These are phyloP conservation scores for Rhodeus uyekii DNA, from an alignment of 2,797 vertebrate genomes.

Conservation along the genomic window DNA sequence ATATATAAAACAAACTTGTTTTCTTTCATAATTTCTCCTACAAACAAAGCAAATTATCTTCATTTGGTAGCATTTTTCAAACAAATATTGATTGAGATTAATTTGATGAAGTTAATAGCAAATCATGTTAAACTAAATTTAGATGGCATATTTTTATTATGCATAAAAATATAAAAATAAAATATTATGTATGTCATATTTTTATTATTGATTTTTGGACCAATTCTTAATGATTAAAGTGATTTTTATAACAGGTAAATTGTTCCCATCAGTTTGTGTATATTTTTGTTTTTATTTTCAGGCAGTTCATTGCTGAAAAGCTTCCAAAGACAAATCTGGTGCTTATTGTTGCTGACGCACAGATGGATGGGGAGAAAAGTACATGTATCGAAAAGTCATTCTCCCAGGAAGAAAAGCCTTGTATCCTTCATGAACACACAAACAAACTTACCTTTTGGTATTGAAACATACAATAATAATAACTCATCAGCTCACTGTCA, in stretches of 20 bases:
- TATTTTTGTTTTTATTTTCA: constrained; percentile 61
- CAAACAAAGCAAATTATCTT: background rate
- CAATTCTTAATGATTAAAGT: background rate
- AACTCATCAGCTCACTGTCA: background rate
- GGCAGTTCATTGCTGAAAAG: constrained; percentile 93
- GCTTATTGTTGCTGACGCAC: constrained; percentile 91
- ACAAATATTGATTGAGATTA: background rate
- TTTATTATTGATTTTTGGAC: background rate
- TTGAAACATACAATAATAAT: background rate
- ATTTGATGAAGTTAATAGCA: background rate
- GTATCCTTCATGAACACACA: constrained; percentile 87
- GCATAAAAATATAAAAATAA: too few relatives aligned
- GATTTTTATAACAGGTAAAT: background rate
- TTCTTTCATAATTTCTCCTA: background rate
- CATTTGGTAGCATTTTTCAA: background rate
- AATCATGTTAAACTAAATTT: background rate
- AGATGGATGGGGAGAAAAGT: constrained; percentile 79
- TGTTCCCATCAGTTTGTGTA: constrained; percentile 31
- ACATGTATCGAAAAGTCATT: constrained; percentile 81
- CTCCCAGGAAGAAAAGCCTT: constrained; percentile 89
- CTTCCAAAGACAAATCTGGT: constrained; percentile 93
- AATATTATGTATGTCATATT: background rate
- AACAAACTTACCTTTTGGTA: background rate
- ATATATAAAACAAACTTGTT: background rate
- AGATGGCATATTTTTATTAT: too few relatives aligned